Evolutionary conservation across 2,888 invertebrate species (phyloP).

Genomic region (Phengaris alcon): DNA sequence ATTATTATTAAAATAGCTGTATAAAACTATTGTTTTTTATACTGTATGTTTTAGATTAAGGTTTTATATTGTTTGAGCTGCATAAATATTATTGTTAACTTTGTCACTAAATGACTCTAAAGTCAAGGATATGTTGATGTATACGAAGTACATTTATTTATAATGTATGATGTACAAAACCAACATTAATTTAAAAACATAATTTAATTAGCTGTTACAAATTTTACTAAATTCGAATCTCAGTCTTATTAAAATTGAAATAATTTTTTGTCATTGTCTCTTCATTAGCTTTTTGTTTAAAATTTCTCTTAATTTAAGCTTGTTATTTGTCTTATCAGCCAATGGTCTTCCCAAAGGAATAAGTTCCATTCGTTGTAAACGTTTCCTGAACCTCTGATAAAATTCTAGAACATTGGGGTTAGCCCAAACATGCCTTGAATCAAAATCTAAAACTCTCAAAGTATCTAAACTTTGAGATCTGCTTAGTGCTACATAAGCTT

Average conservation of each 20-base stretch:
- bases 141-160: too few species aligned
- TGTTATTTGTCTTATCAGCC: conserved; percentile 66
- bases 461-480: conserved; percentile 92
- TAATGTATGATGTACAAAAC: neutral
- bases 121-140: too few species aligned
- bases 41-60: too few species aligned
- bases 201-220: conserved; percentile 25
- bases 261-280: conserved; percentile 45
- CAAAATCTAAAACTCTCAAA: conserved; percentile 92
- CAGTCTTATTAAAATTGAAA: conserved; percentile 33
- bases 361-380: conserved; percentile 82
- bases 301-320: conserved; percentile 63
- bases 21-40: too few species aligned
- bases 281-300: conserved; percentile 60
- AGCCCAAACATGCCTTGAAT: conserved; percentile 91
- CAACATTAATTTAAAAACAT: conserved; percentile 8
- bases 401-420: conserved; percentile 90
- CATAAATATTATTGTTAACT: too few species aligned
- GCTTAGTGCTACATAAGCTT: conserved; percentile 97
- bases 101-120: too few species aligned
- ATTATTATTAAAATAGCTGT: too few species aligned
- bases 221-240: conserved; percentile 21
- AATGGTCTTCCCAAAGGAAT: conserved; percentile 80
- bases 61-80: too few species aligned
- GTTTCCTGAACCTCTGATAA: conserved; percentile 84